Percentiles rank a stretch among this genome's conserved stretches.
Conservation (phyloP, 2,113 vertebrate species). For the Pluvialis apricaria region DNA sequence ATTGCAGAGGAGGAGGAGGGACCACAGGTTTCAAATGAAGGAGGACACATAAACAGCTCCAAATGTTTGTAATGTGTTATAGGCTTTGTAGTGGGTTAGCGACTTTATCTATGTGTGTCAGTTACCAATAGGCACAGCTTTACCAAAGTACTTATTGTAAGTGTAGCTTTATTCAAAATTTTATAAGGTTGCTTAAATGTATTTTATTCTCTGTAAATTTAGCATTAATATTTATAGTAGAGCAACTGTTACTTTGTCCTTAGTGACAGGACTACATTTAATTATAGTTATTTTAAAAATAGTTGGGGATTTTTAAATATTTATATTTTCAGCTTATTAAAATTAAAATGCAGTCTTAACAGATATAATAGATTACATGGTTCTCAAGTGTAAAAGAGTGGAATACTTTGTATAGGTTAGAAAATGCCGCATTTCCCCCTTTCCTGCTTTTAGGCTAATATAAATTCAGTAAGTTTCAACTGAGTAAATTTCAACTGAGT, state of each 20-base stretch:
- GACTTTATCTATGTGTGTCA: not conserved
- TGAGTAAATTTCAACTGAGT: not conserved
- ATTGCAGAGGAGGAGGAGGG: not conserved
- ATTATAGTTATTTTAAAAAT: conserved; percentile 7
- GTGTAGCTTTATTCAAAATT: not conserved
- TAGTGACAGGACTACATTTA: conserved; percentile 1
- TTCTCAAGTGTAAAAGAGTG: not conserved
- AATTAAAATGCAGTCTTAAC: not conserved
- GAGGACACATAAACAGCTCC: not conserved
- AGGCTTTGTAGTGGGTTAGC: not conserved
- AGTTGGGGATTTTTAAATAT: not conserved
- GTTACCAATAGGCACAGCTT: not conserved
- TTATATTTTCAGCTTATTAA: conserved; percentile 6
- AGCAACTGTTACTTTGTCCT: conserved; percentile 21
- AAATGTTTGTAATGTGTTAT: not conserved
- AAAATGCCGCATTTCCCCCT: not conserved
- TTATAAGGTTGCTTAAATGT: conserved; percentile 19
- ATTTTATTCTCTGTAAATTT: conserved; percentile 41
- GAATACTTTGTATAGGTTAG: not conserved
- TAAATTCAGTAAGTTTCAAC: not conserved
- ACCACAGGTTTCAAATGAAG: not conserved
- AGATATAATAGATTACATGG: not conserved
- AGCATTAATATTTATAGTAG: conserved; percentile 52
- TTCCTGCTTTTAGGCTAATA: not conserved
- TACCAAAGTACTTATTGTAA: not conserved